A percentile compares a stretch with the other conserved stretches of the same genome.
Conservation (phyloP, 1,140 invertebrate genomes). For the Dreissena polymorpha region DNA sequence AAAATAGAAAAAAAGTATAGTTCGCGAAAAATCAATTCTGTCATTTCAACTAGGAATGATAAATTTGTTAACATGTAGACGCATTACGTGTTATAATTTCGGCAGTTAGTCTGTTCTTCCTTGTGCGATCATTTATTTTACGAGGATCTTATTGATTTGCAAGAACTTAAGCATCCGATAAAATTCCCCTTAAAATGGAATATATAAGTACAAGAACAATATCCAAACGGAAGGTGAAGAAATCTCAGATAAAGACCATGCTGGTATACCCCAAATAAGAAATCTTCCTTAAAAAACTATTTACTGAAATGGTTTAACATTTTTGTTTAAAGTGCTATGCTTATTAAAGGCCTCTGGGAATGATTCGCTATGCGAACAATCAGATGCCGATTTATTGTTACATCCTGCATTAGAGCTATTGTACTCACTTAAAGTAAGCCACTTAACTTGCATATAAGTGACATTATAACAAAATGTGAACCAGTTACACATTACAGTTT, state of each 20-base stretch:
- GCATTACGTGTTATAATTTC: conserved; percentile 8
- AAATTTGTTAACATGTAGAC: background rate
- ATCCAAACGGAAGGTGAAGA: conserved; percentile 6
- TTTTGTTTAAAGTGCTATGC: background rate
- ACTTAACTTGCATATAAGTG: background rate
- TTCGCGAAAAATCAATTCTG: too few species aligned
- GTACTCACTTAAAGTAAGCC: background rate
- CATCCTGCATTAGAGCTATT: background rate
- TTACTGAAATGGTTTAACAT: background rate
- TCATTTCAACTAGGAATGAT: too few species aligned
- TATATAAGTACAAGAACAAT: background rate
- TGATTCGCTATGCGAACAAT: background rate
- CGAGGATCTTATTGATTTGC: conserved; percentile 12
- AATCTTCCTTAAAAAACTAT: conserved; percentile 4
- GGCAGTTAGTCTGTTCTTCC: background rate
- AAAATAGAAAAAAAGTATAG: too few species aligned
- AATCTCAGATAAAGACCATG: conserved; percentile 9
- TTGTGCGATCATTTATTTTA: conserved; percentile 35
- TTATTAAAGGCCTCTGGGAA: background rate
- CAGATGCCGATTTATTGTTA: background rate
- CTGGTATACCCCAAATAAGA: conserved; percentile 11
- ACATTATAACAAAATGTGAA: too few species aligned
- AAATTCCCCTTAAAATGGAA: background rate
- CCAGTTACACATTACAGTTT: too few species aligned
- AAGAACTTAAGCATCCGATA: background rate